Base-by-base conservation (phyloP, 2,797 vertebrate species). In the Chaetophractus vellerosus region DNA sequence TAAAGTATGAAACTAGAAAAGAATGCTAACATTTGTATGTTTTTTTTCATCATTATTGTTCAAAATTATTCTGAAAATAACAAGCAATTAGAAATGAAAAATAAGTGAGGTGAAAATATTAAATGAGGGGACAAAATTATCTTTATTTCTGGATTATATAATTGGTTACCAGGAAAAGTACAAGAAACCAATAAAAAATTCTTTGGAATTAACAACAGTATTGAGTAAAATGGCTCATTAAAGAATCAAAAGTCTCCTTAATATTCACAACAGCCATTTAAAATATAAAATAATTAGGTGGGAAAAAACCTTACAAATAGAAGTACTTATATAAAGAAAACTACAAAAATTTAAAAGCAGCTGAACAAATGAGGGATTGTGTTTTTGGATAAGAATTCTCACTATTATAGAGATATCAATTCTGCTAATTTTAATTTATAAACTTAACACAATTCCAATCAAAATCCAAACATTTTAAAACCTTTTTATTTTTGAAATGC, bases 341-440 rank as follows among this genome's bases (percentile, higher is more conserved):
- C 21, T 78, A 28, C 1, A 57, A 36, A 66, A 4, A 12, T 52
- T 63, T 68, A 24, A 79, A 79, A 88, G n/a, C 41, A 92, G 18
- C 15, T 28, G n/a, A 36, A 75, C 38, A 71, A 91, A 48, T 21
- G 18, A 24, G 24, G 21, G 33, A 64, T 21, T 24, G 76, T 52
- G n/a, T 48, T 83, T 88, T 48, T 80, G 55, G 50, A 36, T 19
- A 15, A 10, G 38, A 74, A 36, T 10, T 86, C 61, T 83, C 19
- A 69, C 24, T 80, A 68, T 71, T 48, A 10, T 14, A 82, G 57
- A 75, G 28, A 57, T 33, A 48, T 23, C 0, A 59, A 26, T 87
- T 88, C n/a, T 96, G 36, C 85, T 11, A 38, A 72, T 82, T 52
- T 64, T 75, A 79, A 80, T 57, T 96, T 61, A 80, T 84, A 88